Evolutionary conservation across 1,140 invertebrate species (phyloP), one percentile per base, ranked within the genome.

Genomic region (Hyposmocoma kahamanoa): DNA sequence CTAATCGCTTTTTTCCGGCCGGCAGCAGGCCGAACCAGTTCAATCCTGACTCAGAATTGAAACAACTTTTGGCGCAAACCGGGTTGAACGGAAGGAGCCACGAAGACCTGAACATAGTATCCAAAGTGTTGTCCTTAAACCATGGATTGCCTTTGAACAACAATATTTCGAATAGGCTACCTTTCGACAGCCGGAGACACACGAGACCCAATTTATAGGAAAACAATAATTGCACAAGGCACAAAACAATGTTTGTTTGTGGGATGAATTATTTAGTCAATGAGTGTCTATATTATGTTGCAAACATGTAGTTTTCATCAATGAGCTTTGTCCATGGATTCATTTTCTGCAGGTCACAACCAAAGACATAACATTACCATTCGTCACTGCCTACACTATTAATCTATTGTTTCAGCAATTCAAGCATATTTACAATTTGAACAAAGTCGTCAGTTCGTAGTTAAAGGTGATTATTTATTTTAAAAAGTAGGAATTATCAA

Each of bases 21-120:
- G n/a, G n/a, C n/a, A 77, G 67, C 36, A 65, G 61, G 36, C 62
- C 62, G 24, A 80, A 72, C 47, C 71, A 68, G 38, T 72, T 60
- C 34, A 78, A 56, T 43, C 49, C 89, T 0, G 90, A 92, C 22
- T 84, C 83, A 28, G 90, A 92, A 62, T 87, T 92, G 13, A 90
- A 91, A 59, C 88, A 89, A 55, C 72, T 93, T 15, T 72, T 93
- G 2, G 88, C 83, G 41, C 89, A 91, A 66, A 91, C 90, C 21
- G 91, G 90, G 10, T 87, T 93, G 48, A 86, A 87, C 57, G 87
- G 87, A 28, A 78, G 85, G 47, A 85, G 88, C 53, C 89, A 90
- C 52, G 91, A 92, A 80, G 93, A 94, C 65, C 85, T 94, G 20
- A 93, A 93, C 69, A 92, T 95, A 53, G 92, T 95, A 13, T 92